A percentile compares a stretch with the other conserved stretches of the same genome.
These are phyloP conservation scores for Ctenopoma kingsleyae DNA, from an alignment of 2,797 vertebrate genomes.

Conservation along the genomic window DNA sequence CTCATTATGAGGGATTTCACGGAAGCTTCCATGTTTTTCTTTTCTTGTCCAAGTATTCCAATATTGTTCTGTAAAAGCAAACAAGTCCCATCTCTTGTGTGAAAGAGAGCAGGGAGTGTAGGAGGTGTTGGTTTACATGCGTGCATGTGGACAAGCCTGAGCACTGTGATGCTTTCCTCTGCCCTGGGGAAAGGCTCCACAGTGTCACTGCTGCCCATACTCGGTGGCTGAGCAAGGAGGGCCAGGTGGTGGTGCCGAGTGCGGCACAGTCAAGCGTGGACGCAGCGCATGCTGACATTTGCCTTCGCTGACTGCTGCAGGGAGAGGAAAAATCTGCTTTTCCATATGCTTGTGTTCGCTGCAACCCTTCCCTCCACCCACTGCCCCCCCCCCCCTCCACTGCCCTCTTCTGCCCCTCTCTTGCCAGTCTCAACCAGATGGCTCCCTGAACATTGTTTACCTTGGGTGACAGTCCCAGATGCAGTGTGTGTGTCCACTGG, in stretches of 20 bases:
- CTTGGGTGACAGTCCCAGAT: constrained; percentile 96
- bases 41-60: background rate
- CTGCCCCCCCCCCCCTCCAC: constrained; percentile 75
- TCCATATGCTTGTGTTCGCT: constrained; percentile 98
- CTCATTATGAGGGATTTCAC: constrained; percentile 1
- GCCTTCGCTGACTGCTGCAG: constrained; percentile 93
- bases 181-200: constrained; percentile 90
- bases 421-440: constrained; percentile 95
- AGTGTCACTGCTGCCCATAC: constrained; percentile 93
- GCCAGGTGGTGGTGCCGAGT: constrained; percentile 98
- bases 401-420: constrained; percentile 76
- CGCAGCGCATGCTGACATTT: constrained; percentile 92
- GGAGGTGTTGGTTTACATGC: constrained; percentile 73
- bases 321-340: constrained; percentile 99
- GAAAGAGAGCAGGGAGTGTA: constrained; percentile 66
- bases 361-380: constrained; percentile 87
- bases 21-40: background rate
- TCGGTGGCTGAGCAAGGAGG: constrained; percentile 97
- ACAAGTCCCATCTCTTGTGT: constrained; percentile 59
- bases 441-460: constrained; percentile 98
- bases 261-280: constrained; percentile 95
- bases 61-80: constrained; percentile 20
- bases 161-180: constrained; percentile 85
- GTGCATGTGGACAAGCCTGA: constrained; percentile 60
- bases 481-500: constrained; percentile 83